Base-by-base conservation (phyloP, 2,113 vertebrate genomes). In the Heterochromis multidens region DNA sequence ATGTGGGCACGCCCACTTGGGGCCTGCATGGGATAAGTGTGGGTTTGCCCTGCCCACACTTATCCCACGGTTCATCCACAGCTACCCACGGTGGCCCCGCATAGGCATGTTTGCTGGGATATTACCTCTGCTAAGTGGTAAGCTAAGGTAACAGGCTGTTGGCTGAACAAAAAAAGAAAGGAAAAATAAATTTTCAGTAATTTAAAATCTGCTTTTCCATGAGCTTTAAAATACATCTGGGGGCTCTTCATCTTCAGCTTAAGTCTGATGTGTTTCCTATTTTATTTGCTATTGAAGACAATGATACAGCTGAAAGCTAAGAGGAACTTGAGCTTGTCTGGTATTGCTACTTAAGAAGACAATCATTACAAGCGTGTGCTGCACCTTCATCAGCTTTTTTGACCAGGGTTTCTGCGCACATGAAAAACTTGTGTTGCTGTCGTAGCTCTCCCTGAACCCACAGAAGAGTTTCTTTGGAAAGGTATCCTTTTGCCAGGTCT, bases 321-420 rank as follows among this genome's bases (percentile, higher is more conserved):
- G 25, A 21, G 17, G 43, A 31, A 25, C 12, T 52, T 72, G 25
- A 72, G 67, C 43, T 10, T 21, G 43, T 72, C 49, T 52, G 43
- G 40, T 19, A 29, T 49, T 49, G 67, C 6, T 49, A 49, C 46
- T 49, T 49, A 49, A 17, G 46, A 49, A 52, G 67, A 8, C 43
- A 46, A 52, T 74, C 27, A 3, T 33, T 74, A 14, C 52, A 74
- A 74, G 46, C 7, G 37, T 70, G 56, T 74, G 23, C 78, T 80
- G 43, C 79, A 97, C 97, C 96, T 97, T 97, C 31, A 91, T 92
- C 58, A 97, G 83, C 85, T 95, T 96, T 89, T 97, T 96, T 65
- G 95, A 89, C 97, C 97, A 97, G 74, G 97, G 97, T 79, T 96
- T 97, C 94, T 97, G 97, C 3, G 96, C 96, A 7, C 93, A 95